A percentile compares a stretch with the other conserved stretches of the same genome.
These are phyloP conservation scores for Hoplodrina blanda DNA, from an alignment of 2,888 invertebrate species.

Conservation along the genomic window DNA sequence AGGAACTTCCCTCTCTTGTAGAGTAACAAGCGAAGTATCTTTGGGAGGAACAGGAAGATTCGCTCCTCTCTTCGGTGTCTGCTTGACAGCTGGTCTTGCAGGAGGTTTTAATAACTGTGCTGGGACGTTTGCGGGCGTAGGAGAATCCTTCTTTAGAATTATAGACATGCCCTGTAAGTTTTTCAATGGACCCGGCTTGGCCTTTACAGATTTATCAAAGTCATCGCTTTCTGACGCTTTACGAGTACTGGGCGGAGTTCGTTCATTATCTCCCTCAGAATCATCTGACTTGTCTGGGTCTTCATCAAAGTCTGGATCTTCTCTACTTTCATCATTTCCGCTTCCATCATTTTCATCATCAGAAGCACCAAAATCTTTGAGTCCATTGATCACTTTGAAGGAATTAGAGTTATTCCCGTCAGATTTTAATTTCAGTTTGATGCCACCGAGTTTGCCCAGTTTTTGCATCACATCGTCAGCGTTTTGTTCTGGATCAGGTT, in stretches of 20 bases:
- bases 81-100: conserved; percentile 82
- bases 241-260: conserved; percentile 48
- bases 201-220: conserved; percentile 57
- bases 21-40: conserved; percentile 63
- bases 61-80: conserved; percentile 83
- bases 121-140: conserved; percentile 63
- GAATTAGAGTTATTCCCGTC: conserved; percentile 82
- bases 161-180: conserved; percentile 72
- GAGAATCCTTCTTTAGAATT: conserved; percentile 67
- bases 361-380: conserved; percentile 85
- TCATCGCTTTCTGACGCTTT: conserved; percentile 74
- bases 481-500: conserved; percentile 72
- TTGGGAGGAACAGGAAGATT: conserved; percentile 71
- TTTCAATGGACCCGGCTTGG: conserved; percentile 64
- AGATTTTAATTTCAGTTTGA: conserved; percentile 86
- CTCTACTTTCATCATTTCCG: conserved; percentile 76
- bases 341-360: conserved; percentile 83
- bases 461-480: conserved; percentile 80
- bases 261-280: conserved; percentile 71
- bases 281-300: conserved; percentile 69
- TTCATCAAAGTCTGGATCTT: conserved; percentile 73
- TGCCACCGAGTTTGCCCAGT: conserved; percentile 84
- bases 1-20: conserved; percentile 38
- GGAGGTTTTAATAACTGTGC: conserved; percentile 66
- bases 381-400: conserved; percentile 86